Evolutionary conservation across 2,888 invertebrate species (phyloP), one percentile per base, ranked within the genome.

Genomic region (Emmelina monodactyla): DNA sequence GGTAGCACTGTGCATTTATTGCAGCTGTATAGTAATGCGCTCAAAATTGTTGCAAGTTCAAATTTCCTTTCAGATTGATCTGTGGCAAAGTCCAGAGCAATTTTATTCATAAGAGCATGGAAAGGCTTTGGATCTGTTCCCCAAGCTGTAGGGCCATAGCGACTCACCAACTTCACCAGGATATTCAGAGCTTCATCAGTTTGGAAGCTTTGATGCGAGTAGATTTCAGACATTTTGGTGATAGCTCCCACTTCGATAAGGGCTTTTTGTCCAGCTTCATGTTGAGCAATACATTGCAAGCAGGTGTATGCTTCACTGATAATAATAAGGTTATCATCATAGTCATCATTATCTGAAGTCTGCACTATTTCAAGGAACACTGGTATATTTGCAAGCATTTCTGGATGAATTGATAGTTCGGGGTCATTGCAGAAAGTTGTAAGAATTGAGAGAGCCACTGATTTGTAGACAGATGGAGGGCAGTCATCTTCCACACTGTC

Each of bases 21-120:
- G 50, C 91, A 88, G 44, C 88, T 90, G 45, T 85, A 85, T 16
- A 93, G 58, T 15, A 94, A 73, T 2, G 89, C 86, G 52, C 89
- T 86, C 28, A 94, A 68, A 43, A 90, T 87, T n/a, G 85, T 83
- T 51, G 93, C 93, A 33, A 95, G 62, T 61, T 94, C 92, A 73
- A 95, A 96, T 67, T 96, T 96, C 40, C 91, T 83, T 49, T 94
- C 92, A 1, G 91, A 91, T 45, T 92, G 88, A 65, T 94, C 94
- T 0, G 91, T 90, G 54, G 92, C 91, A 81, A 95, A 94, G 58
- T 94, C 94, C 31, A 92, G 67, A 0, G 92, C 85, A 42, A 94
- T 88, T 69, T 92, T 89, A 54, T 89, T 91, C 28, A 94, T 81
- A 33, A 94, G 76, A 0, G 88, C 86, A 63, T 92, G 90, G 62